Conservation (phyloP, 2,113 vertebrate genomes). For the Muntiacus reevesi region DNA sequence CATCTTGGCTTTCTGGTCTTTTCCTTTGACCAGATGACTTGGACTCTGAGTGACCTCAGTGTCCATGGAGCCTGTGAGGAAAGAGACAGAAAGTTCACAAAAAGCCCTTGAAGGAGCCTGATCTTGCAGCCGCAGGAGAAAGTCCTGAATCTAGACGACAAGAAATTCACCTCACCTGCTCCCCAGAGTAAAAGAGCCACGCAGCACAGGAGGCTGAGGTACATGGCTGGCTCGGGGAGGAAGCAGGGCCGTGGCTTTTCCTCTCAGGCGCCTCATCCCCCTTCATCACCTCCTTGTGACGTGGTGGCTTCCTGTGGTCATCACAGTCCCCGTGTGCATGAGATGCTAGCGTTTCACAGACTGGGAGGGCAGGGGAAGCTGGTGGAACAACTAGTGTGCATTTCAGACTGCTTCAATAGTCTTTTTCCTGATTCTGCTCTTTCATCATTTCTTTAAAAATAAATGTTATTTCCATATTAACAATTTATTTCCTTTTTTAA, state of each 20-base stretch:
- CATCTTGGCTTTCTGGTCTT: conserved; percentile 11
- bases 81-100: not conserved
- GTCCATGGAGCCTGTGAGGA: not conserved
- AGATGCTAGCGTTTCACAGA: too few relatives aligned
- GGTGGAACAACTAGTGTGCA: not conserved
- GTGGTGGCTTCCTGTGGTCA: fast-evolving
- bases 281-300: not conserved
- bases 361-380: not conserved
- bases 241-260: not conserved
- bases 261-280: not conserved
- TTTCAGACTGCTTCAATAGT: not conserved
- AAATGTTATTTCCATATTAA: not conserved
- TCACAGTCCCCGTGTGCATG: too few relatives aligned
- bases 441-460: not conserved
- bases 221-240: not conserved
- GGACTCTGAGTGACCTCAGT: conserved; percentile 25
- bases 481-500: not conserved
- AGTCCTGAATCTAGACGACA: too few relatives aligned
- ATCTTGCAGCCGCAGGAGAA: not conserved
- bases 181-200: not conserved
- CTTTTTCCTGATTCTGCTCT: not conserved
- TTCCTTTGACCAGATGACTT: conserved; percentile 7
- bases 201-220: not conserved
- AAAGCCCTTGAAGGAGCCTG: not conserved
- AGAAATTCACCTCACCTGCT: not conserved